phyloP scores from a whole-genome alignment of 2,797 vertebrate genomes.

The Valencia hispanica region DNA sequence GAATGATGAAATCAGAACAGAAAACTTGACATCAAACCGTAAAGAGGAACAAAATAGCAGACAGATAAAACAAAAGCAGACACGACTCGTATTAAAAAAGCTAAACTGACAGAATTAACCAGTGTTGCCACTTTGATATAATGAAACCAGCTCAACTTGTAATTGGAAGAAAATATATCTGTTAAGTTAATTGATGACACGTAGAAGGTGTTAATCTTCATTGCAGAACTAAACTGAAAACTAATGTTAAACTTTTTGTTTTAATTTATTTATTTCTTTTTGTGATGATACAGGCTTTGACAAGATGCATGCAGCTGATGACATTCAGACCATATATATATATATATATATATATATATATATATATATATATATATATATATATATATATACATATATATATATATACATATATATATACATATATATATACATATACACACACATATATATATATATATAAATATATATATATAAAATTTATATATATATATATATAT shows the following conservation, averaged over 20 bases:
- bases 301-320: neutral
- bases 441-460: too few species aligned
- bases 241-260: neutral
- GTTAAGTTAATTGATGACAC: neutral
- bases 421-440: too few species aligned
- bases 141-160: conserved; percentile 40
- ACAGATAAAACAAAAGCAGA: conserved; percentile 44
- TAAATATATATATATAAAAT: too few species aligned
- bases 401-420: too few species aligned
- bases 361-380: too few species aligned
- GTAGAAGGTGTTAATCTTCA: neutral
- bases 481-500: too few species aligned
- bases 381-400: too few species aligned
- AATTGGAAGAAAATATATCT: neutral
- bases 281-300: neutral
- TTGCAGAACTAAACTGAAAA: neutral
- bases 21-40: conserved; percentile 63
- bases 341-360: too few species aligned
- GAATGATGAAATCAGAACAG: conserved; percentile 67
- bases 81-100: conserved; percentile 40
- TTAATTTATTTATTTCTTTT: neutral
- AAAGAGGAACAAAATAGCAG: conserved; percentile 44
- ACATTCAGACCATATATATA: neutral
- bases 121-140: neutral
- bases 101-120: conserved; percentile 53